Evolutionary conservation across 2,797 vertebrate genomes (phyloP), one percentile per base, ranked within the genome.

Genomic region (Pangasius macronema): DNA sequence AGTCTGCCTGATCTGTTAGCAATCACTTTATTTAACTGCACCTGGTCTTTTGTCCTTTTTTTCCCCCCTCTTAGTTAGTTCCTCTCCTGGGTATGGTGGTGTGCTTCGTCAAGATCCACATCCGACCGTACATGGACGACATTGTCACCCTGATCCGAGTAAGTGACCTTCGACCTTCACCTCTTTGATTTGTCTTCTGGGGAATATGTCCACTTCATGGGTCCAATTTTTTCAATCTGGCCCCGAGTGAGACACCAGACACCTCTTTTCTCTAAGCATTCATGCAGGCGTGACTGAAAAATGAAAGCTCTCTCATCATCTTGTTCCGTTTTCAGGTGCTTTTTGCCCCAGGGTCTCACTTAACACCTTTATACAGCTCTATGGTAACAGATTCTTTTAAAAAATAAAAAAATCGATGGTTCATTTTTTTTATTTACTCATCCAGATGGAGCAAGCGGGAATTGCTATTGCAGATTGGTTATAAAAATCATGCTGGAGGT

Each of bases 61-160:
- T 6, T 1, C 36, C 10, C 67, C n/a, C n/a, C 30, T n/a, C 24
- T 67, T 57, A n/a, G 72, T 84, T 93, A 99, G 99, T 99, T 99
- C 93, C 96, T 98, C 51, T 99, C 98, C 93, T 98, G 89, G 99
- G 99, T 68, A 99, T 99, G 98, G 94, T 99, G 88, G 99, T 99
- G 87, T 99, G 98, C 90, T 99, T 99, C 88, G 99, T 99, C 88
- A 98, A 98, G 92, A 98, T 99, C 92, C 99, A 99, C 89, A 99
- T 99, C 92, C 96, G 98, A 30, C 99, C 99, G 3, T 99, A 99
- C 86, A 99, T 99, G 99, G 98, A 99, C 76, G 99, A 99, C 93
- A 99, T 99, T 87, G 99, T 99, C 93, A 98, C 98, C 83, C 96
- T 99, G 87, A 99, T 99, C 94, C 96, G 97, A 94, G 99, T 99